phyloP scores from a whole-genome alignment of 2,888 invertebrate genomes.

The Plagiodera versicolora region DNA sequence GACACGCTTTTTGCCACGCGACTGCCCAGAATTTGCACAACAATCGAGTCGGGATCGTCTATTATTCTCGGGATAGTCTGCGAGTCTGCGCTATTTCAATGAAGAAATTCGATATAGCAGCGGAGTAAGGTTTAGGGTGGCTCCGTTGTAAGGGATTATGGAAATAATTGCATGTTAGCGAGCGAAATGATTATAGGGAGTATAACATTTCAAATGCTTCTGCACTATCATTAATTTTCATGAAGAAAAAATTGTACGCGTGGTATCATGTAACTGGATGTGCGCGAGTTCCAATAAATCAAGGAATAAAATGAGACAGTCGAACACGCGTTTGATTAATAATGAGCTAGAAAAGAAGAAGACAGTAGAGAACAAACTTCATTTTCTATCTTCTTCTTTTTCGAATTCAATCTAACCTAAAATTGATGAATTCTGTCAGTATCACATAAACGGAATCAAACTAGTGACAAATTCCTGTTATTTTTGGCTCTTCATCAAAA shows the following conservation, averaged over 20 bases:
- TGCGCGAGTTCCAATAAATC: too few species aligned
- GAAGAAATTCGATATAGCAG: background rate
- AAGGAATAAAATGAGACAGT: too few species aligned
- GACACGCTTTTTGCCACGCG: constrained; percentile 1
- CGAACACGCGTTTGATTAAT: too few species aligned
- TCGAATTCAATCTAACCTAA: too few species aligned
- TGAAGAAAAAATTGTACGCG: too few species aligned
- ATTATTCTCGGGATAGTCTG: background rate
- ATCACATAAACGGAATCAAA: too few species aligned
- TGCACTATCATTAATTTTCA: background rate
- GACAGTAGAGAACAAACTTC: too few species aligned
- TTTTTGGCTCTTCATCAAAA: too few species aligned
- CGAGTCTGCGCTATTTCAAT: background rate
- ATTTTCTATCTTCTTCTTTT: too few species aligned
- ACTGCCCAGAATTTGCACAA: background rate
- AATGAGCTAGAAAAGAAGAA: too few species aligned
- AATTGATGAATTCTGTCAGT: too few species aligned
- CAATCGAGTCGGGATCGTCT: background rate
- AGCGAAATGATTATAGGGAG: background rate
- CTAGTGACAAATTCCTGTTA: too few species aligned
- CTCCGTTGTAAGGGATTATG: background rate
- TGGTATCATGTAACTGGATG: background rate
- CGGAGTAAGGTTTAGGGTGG: background rate
- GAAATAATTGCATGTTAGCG: background rate
- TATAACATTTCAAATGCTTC: background rate